Evolutionary conservation across 2,797 vertebrate genomes (phyloP).

Genomic region (Coccyzus lansbergi): DNA sequence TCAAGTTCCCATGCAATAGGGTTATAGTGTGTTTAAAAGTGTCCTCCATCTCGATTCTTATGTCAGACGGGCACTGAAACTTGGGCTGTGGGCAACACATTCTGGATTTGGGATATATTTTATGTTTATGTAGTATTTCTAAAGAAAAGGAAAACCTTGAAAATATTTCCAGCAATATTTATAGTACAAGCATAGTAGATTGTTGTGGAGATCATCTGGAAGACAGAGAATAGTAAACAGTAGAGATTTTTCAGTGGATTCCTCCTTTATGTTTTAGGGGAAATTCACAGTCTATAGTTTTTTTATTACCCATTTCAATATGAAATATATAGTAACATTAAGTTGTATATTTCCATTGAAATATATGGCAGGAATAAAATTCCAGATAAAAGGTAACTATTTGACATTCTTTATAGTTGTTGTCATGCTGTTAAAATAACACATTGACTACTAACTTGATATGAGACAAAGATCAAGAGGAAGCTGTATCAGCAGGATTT

Average conservation of each 20-base stretch:
- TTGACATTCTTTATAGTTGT: constrained; percentile 50
- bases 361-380: constrained; percentile 63
- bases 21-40: not conserved
- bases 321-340: constrained; percentile 55
- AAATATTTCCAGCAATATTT: not conserved
- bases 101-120: not conserved
- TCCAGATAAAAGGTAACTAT: constrained; percentile 62
- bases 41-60: not conserved
- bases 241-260: not conserved
- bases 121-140: not conserved
- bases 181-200: not conserved
- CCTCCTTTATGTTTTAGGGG: not conserved
- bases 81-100: not conserved
- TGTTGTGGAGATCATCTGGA: not conserved
- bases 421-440: constrained; percentile 66
- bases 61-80: not conserved
- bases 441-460: constrained; percentile 47
- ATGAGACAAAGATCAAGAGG: constrained; percentile 32
- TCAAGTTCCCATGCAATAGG: fast-evolving
- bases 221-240: not conserved
- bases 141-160: not conserved
- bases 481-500: constrained; percentile 47
- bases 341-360: constrained; percentile 56
- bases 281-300: constrained; percentile 3
- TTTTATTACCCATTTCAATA: constrained; percentile 51